These are phyloP conservation scores for Lordiphosa collinella DNA, from an alignment of 1,140 invertebrate species.

Conservation along the genomic window DNA sequence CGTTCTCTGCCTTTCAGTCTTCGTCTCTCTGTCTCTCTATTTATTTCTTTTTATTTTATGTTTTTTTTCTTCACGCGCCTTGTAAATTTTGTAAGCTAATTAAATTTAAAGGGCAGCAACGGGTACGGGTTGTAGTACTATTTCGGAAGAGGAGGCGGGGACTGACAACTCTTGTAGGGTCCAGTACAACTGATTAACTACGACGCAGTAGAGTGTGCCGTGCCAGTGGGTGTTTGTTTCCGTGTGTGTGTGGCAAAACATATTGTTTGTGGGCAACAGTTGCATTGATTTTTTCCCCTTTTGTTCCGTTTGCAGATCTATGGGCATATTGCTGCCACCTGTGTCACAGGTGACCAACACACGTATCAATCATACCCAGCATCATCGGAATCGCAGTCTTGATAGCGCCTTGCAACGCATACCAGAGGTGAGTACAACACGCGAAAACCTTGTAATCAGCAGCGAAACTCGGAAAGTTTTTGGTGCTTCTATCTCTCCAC, in stretches of 20 bases:
- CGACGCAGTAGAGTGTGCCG: constrained; percentile 18
- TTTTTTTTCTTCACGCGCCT: constrained; percentile 21
- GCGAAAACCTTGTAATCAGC: constrained; percentile 7
- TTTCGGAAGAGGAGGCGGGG: not conserved
- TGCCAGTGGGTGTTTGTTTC: not conserved
- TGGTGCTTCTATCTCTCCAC: not conserved
- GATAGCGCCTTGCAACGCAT: constrained; percentile 93
- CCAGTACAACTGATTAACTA: constrained; percentile 21
- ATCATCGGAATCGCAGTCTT: constrained; percentile 92
- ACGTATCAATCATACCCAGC: constrained; percentile 83
- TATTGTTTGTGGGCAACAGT: constrained; percentile 12
- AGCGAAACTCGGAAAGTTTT: constrained; percentile 47
- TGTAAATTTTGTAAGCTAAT: constrained; percentile 44
- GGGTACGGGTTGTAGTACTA: constrained; percentile 7
- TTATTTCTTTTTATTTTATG: not conserved
- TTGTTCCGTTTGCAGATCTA: constrained; percentile 82
- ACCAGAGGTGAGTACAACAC: constrained; percentile 84
- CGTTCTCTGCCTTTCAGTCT: constrained; percentile 10
- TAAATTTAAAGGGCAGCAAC: constrained; percentile 45
- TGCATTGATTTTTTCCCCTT: constrained; percentile 52
- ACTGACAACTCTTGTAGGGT: not conserved
- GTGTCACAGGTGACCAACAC: constrained; percentile 83
- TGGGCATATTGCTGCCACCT: constrained; percentile 88
- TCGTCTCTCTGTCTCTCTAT: not conserved
- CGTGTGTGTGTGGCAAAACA: constrained; percentile 1